Evolutionary conservation across 2,888 invertebrate species (phyloP).

Genomic region (Torymus aiolomorphi): DNA sequence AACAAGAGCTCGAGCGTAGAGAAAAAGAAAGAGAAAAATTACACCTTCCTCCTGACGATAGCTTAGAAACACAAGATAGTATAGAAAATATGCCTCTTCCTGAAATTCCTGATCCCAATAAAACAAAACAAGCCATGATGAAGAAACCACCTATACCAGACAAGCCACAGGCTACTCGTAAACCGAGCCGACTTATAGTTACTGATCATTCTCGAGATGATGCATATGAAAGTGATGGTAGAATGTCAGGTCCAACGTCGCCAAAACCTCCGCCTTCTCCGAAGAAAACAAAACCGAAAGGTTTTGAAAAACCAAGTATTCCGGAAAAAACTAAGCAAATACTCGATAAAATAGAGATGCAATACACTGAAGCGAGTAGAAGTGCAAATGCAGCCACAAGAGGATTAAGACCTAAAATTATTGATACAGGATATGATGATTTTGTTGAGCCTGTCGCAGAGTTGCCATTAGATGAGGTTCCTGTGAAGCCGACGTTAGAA

Average conservation of each 20-base stretch:
- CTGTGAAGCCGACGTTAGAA: constrained; percentile 72
- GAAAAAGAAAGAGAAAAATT: constrained; percentile 66
- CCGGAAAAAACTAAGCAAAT: constrained; percentile 74
- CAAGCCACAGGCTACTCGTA: constrained; percentile 49
- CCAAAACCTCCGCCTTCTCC: constrained; percentile 60
- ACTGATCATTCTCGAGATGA: constrained; percentile 57
- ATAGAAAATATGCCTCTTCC: constrained; percentile 73
- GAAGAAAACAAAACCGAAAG: constrained; percentile 63
- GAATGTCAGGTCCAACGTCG: constrained; percentile 44
- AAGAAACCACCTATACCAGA: constrained; percentile 60
- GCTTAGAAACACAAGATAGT: constrained; percentile 71
- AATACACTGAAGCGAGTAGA: constrained; percentile 69
- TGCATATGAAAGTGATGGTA: constrained; percentile 49
- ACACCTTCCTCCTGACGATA: constrained; percentile 65
- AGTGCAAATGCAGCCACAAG: constrained; percentile 66
- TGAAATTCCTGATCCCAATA: constrained; percentile 67
- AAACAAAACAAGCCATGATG: constrained; percentile 24
- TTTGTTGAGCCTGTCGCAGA: constrained; percentile 75
- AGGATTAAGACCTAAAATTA: constrained; percentile 69
- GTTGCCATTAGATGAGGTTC: constrained; percentile 72
- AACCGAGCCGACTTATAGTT: constrained; percentile 51
- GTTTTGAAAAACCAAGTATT: constrained; percentile 71
- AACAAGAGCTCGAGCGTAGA: constrained; percentile 68
- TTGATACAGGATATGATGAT: constrained; percentile 73
- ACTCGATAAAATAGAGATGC: constrained; percentile 72